Evolutionary conservation across 2,888 invertebrate species (phyloP), one percentile per base, ranked within the genome.

Genomic region (Xestoiulus laeticollis): DNA sequence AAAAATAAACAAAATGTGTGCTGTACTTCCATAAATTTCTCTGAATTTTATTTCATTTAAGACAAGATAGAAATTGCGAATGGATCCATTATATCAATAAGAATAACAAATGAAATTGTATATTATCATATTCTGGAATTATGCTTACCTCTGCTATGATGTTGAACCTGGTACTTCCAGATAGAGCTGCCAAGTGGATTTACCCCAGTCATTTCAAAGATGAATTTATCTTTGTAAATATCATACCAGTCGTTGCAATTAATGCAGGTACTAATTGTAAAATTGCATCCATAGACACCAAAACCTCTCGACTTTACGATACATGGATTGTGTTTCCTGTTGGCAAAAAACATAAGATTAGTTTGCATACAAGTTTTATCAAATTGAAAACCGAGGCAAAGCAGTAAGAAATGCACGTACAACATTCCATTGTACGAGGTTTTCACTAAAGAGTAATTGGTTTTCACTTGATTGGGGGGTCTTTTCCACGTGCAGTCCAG

Each of bases 211-310:
- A 59, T 59, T 59, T 59, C 59, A 59, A 59, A 59, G 59, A 59
- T 19, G 59, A 59, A 59, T n/a, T 59, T 59, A n/a, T n/a, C 19
- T n/a, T 59, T 59, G n/a, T 59, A 59, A 59, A 59, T 59, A n/a
- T 59, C 59, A 19, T 59, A 59, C 59, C n/a, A n/a, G 59, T 59
- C 59, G 1, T 19, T 59, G 59, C 59, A 59, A n/a, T n/a, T 3
- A 59, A 1, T 8, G n/a, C 59, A 59, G 59, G 59, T 59, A n/a
- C 59, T 8, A n/a, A n/a, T 59, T n/a, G 59, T 59, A 59, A 59
- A 59, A n/a, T 59, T 59, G 59, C 59, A 59, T 59, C 59, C 59
- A 59, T 59, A 59, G 5, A 59, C 1, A n/a, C 59, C 59, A n/a
- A 4, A 16, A 59, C 59, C 59, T 59, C 59, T 59, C 1, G 19